Evolutionary conservation across 2,797 vertebrate species (phyloP).

Genomic region (Gymnocypris eckloni): DNA sequence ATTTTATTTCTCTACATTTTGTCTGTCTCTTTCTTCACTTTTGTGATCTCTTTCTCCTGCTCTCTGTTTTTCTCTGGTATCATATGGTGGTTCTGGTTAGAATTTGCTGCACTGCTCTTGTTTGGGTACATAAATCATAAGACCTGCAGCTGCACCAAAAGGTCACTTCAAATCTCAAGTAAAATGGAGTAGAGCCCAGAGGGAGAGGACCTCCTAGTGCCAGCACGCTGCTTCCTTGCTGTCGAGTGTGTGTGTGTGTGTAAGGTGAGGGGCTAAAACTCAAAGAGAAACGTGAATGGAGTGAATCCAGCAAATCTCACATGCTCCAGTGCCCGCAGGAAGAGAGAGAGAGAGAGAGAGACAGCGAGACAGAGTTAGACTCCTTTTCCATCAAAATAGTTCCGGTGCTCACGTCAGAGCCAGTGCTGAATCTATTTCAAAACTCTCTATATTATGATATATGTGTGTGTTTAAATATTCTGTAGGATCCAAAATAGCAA

Average conservation of each 20-base stretch:
- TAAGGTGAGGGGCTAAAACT: slow-evolving; percentile 44
- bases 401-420: background rate
- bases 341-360: background rate
- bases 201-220: slow-evolving; percentile 58
- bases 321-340: slow-evolving; percentile 46
- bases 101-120: slow-evolving; percentile 61
- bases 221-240: slow-evolving; percentile 43
- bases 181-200: slow-evolving; percentile 64
- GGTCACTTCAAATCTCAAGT: slow-evolving; percentile 67
- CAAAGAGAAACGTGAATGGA: slow-evolving; percentile 58
- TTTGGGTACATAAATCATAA: slow-evolving; percentile 67
- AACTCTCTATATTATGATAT: background rate
- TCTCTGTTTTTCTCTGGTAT: slow-evolving; percentile 19
- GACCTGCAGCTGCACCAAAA: slow-evolving; percentile 65
- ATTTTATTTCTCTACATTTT: slow-evolving; percentile 4
- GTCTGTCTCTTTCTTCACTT: slow-evolving; percentile 14
- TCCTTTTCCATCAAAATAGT: slow-evolving; percentile 34
- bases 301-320: slow-evolving; percentile 55
- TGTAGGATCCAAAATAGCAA: background rate
- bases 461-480: background rate
- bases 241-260: slow-evolving; percentile 31
- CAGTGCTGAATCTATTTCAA: background rate
- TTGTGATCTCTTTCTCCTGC: slow-evolving; percentile 28
- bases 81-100: slow-evolving; percentile 48
- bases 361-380: too few relatives aligned